Percentiles rank a stretch among this genome's conserved stretches.
phyloP scores from a whole-genome alignment of 2,113 vertebrate species.

The Psittacara wagleri region DNA sequence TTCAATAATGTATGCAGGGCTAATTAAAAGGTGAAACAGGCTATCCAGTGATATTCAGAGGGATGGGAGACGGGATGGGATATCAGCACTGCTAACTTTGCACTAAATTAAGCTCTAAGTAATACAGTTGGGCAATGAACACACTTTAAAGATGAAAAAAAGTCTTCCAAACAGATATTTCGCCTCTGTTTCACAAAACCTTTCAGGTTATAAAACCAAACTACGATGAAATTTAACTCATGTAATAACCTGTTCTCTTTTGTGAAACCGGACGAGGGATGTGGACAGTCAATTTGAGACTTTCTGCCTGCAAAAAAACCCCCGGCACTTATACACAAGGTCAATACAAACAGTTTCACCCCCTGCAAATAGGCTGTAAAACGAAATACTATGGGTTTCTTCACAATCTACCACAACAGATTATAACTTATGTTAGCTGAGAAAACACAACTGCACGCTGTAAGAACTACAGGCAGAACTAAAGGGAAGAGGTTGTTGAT shows the following conservation, averaged over 20 bases:
- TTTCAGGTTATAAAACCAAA: background rate
- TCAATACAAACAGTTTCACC: background rate
- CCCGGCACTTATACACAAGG: background rate
- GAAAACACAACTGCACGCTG: background rate
- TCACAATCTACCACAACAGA: background rate
- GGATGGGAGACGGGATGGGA: background rate
- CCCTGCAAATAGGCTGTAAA: background rate
- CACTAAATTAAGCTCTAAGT: background rate
- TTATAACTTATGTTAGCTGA: background rate
- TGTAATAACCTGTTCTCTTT: background rate
- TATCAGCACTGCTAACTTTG: background rate
- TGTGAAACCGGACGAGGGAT: background rate
- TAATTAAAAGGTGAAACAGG: background rate
- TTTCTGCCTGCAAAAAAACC: background rate
- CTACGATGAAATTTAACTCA: background rate
- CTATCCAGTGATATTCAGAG: background rate
- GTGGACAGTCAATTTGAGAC: background rate
- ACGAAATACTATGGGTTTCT: rapidly evolving
- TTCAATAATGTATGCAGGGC: background rate
- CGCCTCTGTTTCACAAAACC: background rate
- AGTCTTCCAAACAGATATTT: background rate
- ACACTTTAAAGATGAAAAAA: background rate
- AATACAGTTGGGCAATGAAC: background rate
- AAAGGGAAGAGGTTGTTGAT: rapidly evolving
- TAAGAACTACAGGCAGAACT: background rate